Evolutionary conservation across 2,888 invertebrate genomes (phyloP), one percentile per base, ranked within the genome.

Genomic region (Cheiracanthium punctorium): DNA sequence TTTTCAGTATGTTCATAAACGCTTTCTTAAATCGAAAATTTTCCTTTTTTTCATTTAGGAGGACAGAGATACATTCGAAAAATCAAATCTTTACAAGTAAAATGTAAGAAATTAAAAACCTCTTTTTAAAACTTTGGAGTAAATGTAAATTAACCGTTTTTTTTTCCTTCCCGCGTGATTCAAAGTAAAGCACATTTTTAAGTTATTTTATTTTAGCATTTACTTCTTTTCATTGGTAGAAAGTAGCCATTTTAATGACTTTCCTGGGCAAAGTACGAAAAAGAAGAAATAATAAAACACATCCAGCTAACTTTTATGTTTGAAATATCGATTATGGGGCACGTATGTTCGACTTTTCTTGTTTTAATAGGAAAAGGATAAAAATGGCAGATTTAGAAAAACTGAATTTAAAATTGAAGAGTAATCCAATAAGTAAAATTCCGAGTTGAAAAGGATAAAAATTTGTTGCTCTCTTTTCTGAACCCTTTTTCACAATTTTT

Each of bases 361-460:
- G 69, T 77, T 84, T 84, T 77, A 84, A 77, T 76, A 77, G 82
- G 72, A 77, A 76, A 84, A 84, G 82, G 77, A 84, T 84, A 64
- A 65, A 77, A 58, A 76, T 29, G 17, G 28, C 14, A 48, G 12
- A 73, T 48, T 20, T 64, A 65, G 32, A 76, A 69, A 69, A 69
- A 84, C 73, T 84, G 77, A 77, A 77, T 84, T 84, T 84, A 73
- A 77, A 84, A 77, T 77, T 84, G 82, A 84, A 73, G 82, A 72
- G 77, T 84, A 84, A 84, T 84, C 77, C 77, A 77, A 84, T 84
- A 77, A 84, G 77, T 84, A 77, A 65, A 73, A 84, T 77, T 84
- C 71, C 73, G 82, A 84, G 67, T 84, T 76, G 73, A 65, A 69
- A 32, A 65, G 5, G 58, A 58, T 7, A 58, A 8, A 24, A 58